Evolutionary conservation across 2,797 vertebrate genomes (phyloP).

Genomic region (Lepilemur ruficaudatus): DNA sequence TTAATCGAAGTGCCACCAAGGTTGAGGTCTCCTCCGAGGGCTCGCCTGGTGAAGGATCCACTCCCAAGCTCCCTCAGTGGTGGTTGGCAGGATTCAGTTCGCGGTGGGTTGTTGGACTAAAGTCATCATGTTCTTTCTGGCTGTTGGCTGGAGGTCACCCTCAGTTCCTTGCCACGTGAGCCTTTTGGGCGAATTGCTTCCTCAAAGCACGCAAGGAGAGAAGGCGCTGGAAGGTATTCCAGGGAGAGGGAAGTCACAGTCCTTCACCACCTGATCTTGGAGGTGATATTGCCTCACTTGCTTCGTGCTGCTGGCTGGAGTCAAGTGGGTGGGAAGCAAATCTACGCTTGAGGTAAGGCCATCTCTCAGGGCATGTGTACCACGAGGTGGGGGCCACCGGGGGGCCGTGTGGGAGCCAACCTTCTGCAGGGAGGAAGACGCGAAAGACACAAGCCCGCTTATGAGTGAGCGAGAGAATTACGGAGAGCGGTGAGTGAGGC

Average conservation of each 20-base stretch:
- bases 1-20: not conserved
- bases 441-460: not conserved
- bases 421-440: not conserved
- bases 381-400: fast-evolving
- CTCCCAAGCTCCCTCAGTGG: not conserved
- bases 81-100: not conserved
- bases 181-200: not conserved
- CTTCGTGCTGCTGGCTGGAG: not conserved
- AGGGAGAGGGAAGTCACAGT: not conserved
- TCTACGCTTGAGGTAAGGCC: too few relatives aligned
- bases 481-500: not conserved
- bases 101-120: not conserved
- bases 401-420: not conserved
- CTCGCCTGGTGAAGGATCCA: not conserved
- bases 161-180: not conserved
- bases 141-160: too few relatives aligned
- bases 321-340: not conserved
- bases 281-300: not conserved
- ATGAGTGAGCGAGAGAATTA: not conserved
- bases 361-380: not conserved
- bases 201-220: not conserved
- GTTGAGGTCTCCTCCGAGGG: not conserved
- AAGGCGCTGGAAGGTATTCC: not conserved
- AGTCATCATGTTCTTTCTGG: not conserved
- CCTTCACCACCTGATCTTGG: not conserved